phyloP scores from a whole-genome alignment of 2,888 invertebrate species.

The Gari tellinella region DNA sequence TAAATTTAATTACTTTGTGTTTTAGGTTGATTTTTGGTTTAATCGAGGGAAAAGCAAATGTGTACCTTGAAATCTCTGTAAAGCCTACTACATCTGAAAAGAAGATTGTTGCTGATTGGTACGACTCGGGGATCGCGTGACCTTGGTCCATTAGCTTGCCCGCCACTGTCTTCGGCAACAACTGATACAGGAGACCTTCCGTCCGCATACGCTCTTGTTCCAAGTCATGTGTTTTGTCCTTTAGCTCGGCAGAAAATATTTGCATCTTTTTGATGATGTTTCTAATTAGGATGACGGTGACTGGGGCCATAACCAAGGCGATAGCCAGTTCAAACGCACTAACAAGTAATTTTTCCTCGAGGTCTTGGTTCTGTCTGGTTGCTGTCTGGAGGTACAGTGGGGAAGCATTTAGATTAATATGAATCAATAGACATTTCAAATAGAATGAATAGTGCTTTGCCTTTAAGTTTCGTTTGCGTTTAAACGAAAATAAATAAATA shows the following conservation, averaged over 20 bases:
- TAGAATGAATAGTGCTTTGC: too few species aligned
- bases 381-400: conserved; percentile 17
- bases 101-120: conserved; percentile 60
- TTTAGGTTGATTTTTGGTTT: too few species aligned
- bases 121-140: conserved; percentile 55
- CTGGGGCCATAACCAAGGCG: conserved; percentile 39
- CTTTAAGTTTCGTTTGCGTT: too few species aligned
- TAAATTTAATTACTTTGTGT: too few species aligned
- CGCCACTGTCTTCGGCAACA: conserved; percentile 62
- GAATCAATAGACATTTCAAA: too few species aligned
- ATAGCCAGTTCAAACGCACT: conserved; percentile 36
- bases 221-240: conserved; percentile 50
- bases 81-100: conserved; percentile 64
- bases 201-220: conserved; percentile 56
- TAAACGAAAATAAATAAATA: too few species aligned
- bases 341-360: conserved; percentile 4
- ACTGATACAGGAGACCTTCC: conserved; percentile 52
- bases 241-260: conserved; percentile 34
- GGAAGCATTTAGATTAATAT: too few species aligned
- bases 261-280: conserved; percentile 53
- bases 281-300: conserved; percentile 41
- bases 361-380: conserved; percentile 7
- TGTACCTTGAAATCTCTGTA: conserved; percentile 53
- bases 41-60: too few species aligned
- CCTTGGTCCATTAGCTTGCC: conserved; percentile 46